Conservation (phyloP, 2,888 invertebrate species). For the Yponomeuta plumbellus region DNA sequence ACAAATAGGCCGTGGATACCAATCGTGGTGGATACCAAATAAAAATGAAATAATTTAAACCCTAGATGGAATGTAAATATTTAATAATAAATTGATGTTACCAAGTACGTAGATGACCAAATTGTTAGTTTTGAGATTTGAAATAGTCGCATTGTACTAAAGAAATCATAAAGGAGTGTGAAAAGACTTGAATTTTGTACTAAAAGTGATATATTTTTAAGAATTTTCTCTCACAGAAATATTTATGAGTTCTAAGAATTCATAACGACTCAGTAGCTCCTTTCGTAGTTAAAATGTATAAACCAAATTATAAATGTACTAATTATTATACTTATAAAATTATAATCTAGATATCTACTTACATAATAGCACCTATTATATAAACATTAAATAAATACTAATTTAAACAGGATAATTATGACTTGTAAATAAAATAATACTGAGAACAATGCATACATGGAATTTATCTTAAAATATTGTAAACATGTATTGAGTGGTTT, state of each 20-base stretch:
- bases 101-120: background rate
- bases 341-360: background rate
- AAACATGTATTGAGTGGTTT: background rate
- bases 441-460: background rate
- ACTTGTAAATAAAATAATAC: slow-evolving; percentile 8
- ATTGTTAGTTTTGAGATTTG: background rate
- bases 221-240: slow-evolving; percentile 15
- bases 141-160: background rate
- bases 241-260: slow-evolving; percentile 25
- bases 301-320: background rate
- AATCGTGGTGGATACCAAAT: slow-evolving; percentile 6
- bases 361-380: too few species aligned
- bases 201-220: slow-evolving; percentile 26
- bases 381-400: too few species aligned
- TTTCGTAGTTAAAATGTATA: background rate
- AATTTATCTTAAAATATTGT: background rate
- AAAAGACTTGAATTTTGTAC: background rate
- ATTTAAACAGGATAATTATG: too few species aligned
- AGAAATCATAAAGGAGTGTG: background rate
- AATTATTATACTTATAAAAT: too few species aligned
- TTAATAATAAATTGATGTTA: background rate
- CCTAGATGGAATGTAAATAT: background rate
- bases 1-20: slow-evolving; percentile 5
- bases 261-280: slow-evolving; percentile 12
- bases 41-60: background rate